A percentile compares a stretch with the other conserved stretches of the same genome.
Evolutionary conservation across 1,140 invertebrate species (phyloP).

Genomic region (Lysiphlebus fabarum): DNA sequence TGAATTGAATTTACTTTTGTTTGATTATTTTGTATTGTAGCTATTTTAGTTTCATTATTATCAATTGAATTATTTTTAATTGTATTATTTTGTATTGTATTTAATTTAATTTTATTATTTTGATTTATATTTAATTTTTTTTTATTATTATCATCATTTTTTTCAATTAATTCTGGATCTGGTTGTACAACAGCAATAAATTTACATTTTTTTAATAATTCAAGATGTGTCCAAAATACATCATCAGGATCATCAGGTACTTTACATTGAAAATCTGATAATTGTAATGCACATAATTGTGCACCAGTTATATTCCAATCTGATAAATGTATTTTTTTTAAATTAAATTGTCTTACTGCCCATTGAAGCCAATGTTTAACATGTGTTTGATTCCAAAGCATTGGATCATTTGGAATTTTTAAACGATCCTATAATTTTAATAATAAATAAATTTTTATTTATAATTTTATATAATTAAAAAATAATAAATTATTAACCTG

Average conservation of each 20-base stretch:
- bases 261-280: slow-evolving; percentile 69
- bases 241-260: slow-evolving; percentile 81
- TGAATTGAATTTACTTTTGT: no score
- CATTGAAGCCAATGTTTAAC: slow-evolving; percentile 89
- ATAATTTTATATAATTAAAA: no score
- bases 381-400: slow-evolving; percentile 69
- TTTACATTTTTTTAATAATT: slow-evolving; percentile 86
- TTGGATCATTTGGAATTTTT: slow-evolving; percentile 68
- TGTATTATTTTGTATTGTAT: no score
- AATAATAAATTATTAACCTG: slow-evolving; percentile 66
- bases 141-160: slow-evolving; percentile 26
- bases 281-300: slow-evolving; percentile 70
- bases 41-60: no score
- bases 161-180: slow-evolving; percentile 34
- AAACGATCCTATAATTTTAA: slow-evolving; percentile 52
- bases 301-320: slow-evolving; percentile 80
- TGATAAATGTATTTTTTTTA: slow-evolving; percentile 61
- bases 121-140: slow-evolving; percentile 24
- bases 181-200: slow-evolving; percentile 72
- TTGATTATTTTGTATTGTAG: no score
- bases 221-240: slow-evolving; percentile 92
- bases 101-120: no score
- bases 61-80: no score
- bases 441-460: no score
- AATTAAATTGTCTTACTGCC: slow-evolving; percentile 85